These are phyloP conservation scores for Psettodes erumei DNA, from an alignment of 2,113 vertebrate species.

Conservation along the genomic window DNA sequence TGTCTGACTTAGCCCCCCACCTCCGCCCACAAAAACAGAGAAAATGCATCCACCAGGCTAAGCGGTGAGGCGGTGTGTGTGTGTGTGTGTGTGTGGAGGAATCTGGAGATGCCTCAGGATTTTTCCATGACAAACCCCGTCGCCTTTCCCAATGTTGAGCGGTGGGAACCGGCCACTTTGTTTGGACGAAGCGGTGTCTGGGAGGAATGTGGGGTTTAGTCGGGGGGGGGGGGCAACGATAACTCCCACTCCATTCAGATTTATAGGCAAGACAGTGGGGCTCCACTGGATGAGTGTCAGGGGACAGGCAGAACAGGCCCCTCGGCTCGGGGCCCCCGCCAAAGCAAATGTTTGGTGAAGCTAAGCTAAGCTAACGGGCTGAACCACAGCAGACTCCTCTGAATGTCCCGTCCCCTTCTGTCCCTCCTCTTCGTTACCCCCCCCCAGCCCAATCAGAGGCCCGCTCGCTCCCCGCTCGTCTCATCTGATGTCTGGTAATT, in stretches of 20 bases:
- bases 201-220: slow-evolving; percentile 77
- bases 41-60: slow-evolving; percentile 34
- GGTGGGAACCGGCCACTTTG: slow-evolving; percentile 81
- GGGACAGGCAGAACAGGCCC: slow-evolving; percentile 65
- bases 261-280: slow-evolving; percentile 75
- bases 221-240: slow-evolving; percentile 66
- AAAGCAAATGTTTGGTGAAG: slow-evolving; percentile 80
- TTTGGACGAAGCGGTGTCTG: slow-evolving; percentile 76
- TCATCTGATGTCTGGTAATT: slow-evolving; percentile 64
- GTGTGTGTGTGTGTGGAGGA: too few species aligned
- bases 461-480: slow-evolving; percentile 56
- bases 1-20: slow-evolving; percentile 2
- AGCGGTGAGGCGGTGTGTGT: too few species aligned
- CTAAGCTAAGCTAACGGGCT: slow-evolving; percentile 42
- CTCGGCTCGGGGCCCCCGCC: slow-evolving; percentile 66
- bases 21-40: slow-evolving; percentile 15
- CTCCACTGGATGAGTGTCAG: slow-evolving; percentile 74
- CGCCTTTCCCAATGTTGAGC: slow-evolving; percentile 71
- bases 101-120: slow-evolving; percentile 76
- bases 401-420: slow-evolving; percentile 49
- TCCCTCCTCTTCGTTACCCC: slow-evolving; percentile 58
- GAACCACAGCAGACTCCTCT: slow-evolving; percentile 28
- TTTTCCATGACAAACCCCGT: slow-evolving; percentile 79
- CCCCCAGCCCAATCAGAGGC: slow-evolving; percentile 49
- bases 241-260: slow-evolving; percentile 79